Conservation (phyloP, 1,140 invertebrate species). For the Eumaeus atala region DNA sequence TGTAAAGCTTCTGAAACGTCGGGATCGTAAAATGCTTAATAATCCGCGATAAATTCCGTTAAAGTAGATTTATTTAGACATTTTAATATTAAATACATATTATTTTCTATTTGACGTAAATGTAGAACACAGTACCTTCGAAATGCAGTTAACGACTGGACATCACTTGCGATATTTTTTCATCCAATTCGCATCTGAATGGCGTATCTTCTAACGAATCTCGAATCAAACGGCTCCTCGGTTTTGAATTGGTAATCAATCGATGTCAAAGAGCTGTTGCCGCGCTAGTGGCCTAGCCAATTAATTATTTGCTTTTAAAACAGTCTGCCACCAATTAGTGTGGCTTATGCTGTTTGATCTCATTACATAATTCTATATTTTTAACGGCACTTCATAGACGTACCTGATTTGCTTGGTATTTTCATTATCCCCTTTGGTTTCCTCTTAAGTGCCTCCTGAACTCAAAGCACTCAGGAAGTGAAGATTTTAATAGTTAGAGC, state of each 20-base stretch:
- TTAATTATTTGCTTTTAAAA: constrained; percentile 43
- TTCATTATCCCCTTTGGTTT: constrained; percentile 3
- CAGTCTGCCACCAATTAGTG: constrained; percentile 54
- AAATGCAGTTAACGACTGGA: constrained; percentile 18
- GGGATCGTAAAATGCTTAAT: no score
- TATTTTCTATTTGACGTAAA: background rate
- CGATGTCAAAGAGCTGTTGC: constrained; percentile 60
- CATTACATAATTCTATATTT: constrained; percentile 38
- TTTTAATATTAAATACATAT: no score
- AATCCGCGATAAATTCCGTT: no score
- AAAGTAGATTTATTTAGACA: no score
- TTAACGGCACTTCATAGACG: background rate
- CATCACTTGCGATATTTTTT: constrained; percentile 19
- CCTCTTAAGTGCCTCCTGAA: background rate
- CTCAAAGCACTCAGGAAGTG: background rate
- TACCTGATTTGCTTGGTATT: constrained; percentile 3
- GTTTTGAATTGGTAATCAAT: constrained; percentile 68
- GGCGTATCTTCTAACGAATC: constrained; percentile 58
- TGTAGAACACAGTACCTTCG: background rate
- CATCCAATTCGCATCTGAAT: constrained; percentile 29
- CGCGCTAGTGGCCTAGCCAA: constrained; percentile 36
- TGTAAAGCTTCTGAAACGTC: no score
- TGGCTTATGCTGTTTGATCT: constrained; percentile 26
- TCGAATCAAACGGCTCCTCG: constrained; percentile 42
- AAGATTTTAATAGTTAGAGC: constrained; percentile 10